A percentile compares a stretch with the other conserved stretches of the same genome.
phyloP scores from a whole-genome alignment of 2,888 invertebrate genomes.

The Panzeria rudis region DNA sequence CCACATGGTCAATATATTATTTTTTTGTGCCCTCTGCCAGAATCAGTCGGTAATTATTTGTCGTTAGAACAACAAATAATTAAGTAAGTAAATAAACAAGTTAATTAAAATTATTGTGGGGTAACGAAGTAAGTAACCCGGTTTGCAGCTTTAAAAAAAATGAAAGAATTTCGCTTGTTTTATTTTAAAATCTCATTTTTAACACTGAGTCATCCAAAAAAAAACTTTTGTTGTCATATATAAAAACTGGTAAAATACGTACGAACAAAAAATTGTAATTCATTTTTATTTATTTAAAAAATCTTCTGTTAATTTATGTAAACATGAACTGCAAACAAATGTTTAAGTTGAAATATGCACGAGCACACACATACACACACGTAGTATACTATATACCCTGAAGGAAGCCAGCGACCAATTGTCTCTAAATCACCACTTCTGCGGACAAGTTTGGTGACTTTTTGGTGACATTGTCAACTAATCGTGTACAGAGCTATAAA shows the following conservation, averaged over 20 bases:
- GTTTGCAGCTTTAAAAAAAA: not conserved
- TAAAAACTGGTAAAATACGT: not conserved
- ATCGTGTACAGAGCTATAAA: too few species aligned
- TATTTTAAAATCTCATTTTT: too few species aligned
- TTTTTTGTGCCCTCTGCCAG: too few species aligned
- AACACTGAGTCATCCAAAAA: conserved; percentile 24
- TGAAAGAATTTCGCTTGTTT: not conserved
- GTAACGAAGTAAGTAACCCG: not conserved
- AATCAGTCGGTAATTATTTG: too few species aligned
- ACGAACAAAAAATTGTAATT: conserved; percentile 1
- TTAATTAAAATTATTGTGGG: not conserved
- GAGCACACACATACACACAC: too few species aligned
- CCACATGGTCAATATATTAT: too few species aligned
- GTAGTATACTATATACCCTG: too few species aligned
- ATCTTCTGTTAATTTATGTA: not conserved
- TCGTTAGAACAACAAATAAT: too few species aligned
- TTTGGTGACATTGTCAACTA: too few species aligned
- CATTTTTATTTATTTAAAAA: not conserved
- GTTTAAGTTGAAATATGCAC: not conserved
- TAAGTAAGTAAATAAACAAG: not conserved
- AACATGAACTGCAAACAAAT: conserved; percentile 46
- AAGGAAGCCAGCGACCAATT: too few species aligned
- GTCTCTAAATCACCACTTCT: too few species aligned
- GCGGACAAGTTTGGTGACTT: too few species aligned
- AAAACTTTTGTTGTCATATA: not conserved